Evolutionary conservation across 2,113 vertebrate genomes (phyloP).

Genomic region (Apodemus speciosus): DNA sequence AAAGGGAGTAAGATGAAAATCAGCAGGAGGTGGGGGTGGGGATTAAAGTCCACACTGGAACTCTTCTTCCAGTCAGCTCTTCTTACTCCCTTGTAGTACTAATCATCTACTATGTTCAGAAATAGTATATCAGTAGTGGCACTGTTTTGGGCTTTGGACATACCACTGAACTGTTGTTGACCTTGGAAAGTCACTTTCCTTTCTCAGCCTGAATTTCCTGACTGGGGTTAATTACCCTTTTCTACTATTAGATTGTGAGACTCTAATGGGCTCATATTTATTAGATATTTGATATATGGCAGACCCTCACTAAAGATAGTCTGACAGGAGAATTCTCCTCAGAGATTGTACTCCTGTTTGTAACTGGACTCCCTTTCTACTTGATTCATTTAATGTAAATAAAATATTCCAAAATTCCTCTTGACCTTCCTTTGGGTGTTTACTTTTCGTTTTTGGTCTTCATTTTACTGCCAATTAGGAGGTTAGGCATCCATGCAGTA

Average conservation of each 20-base stretch:
- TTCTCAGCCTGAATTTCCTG: constrained; percentile 17
- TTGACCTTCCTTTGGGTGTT: constrained; percentile 45
- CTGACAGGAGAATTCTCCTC: not conserved
- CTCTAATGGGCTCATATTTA: not conserved
- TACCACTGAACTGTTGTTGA: not conserved
- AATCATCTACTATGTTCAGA: constrained; percentile 10
- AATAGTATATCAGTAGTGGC: constrained; percentile 11
- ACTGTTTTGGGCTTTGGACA: not conserved
- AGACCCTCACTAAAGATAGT: not conserved
- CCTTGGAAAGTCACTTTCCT: not conserved
- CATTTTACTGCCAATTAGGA: constrained; percentile 57
- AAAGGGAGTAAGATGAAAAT: constrained; percentile 8
- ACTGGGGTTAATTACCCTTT: not conserved
- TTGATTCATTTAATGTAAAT: not conserved
- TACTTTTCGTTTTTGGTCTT: constrained; percentile 44
- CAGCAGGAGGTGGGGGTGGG: not conserved
- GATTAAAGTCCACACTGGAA: not conserved
- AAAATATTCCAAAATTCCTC: constrained; percentile 30
- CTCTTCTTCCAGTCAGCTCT: not conserved
- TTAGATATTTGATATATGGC: not conserved
- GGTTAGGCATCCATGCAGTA: not conserved
- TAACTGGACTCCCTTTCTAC: constrained; percentile 1
- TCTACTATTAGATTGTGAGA: not conserved
- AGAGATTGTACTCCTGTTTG: not conserved
- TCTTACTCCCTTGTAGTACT: not conserved